A percentile compares a stretch with the other conserved stretches of the same genome.
phyloP scores from a whole-genome alignment of 2,888 invertebrate genomes.

The Heliconius hortense region DNA sequence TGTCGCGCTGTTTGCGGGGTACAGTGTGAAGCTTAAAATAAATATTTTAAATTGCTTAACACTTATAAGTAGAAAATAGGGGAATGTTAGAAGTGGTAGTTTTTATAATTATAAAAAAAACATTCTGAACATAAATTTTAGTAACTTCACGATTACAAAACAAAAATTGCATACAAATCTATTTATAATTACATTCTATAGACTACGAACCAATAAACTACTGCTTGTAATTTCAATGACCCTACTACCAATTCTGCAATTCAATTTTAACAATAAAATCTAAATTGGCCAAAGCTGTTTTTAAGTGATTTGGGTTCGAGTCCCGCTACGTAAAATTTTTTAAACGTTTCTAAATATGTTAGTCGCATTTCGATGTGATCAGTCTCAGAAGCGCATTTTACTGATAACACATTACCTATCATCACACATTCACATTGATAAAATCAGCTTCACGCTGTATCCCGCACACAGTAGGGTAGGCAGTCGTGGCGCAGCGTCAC shows the following conservation, averaged over 20 bases:
- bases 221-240: neutral
- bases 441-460: too few relatives aligned
- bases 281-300: too few relatives aligned
- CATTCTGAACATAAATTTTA: neutral
- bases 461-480: too few relatives aligned
- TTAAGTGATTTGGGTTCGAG: too few relatives aligned
- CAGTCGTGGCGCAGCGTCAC: too few relatives aligned
- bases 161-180: neutral
- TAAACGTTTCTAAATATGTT: too few relatives aligned
- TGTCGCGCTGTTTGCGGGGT: too few relatives aligned
- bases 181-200: neutral
- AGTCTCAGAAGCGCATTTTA: neutral
- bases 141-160: neutral
- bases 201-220: neutral
- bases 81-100: neutral
- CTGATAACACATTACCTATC: too few relatives aligned
- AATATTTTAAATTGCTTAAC: neutral
- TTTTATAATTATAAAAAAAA: neutral
- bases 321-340: too few relatives aligned
- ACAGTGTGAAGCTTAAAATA: neutral
- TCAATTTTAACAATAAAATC: neutral
- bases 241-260: neutral
- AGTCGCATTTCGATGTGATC: neutral
- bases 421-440: too few relatives aligned
- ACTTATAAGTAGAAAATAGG: neutral